Percentiles rank a stretch among this genome's conserved stretches.
These are phyloP conservation scores for Drosophila pegasa DNA, from an alignment of 2,888 invertebrate genomes.

Conservation along the genomic window DNA sequence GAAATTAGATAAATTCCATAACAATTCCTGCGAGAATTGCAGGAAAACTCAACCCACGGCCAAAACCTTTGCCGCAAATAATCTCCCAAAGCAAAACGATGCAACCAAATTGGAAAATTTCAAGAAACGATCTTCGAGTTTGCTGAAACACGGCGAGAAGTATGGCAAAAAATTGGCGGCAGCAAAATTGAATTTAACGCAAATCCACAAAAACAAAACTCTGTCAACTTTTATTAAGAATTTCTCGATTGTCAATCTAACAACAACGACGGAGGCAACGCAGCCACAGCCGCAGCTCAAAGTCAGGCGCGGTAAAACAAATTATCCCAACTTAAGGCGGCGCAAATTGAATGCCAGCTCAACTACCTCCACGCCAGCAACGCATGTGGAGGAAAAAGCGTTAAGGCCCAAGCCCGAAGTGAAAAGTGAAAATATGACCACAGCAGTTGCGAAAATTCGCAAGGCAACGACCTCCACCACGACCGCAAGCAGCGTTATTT, in stretches of 20 bases:
- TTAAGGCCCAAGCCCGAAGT: neutral
- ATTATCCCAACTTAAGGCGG: neutral
- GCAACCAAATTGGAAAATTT: neutral
- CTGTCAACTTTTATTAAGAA: neutral
- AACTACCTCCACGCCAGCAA: neutral
- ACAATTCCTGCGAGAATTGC: neutral
- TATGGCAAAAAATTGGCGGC: neutral
- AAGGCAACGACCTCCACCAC: neutral
- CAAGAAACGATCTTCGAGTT: neutral
- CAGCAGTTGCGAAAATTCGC: neutral
- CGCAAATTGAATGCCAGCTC: neutral
- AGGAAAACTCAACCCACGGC: neutral
- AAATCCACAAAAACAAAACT: neutral
- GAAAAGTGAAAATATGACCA: neutral
- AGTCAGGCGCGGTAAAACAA: neutral
- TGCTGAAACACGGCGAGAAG: conserved; percentile 1
- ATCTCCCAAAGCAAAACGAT: neutral
- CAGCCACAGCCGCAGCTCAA: neutral
- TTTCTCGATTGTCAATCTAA: neutral
- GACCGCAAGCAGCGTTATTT: conserved; percentile 1
- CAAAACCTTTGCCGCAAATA: neutral
- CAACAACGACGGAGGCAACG: neutral
- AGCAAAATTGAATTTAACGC: neutral
- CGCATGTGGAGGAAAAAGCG: neutral
- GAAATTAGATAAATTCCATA: neutral